These are phyloP conservation scores for Eremophila alpestris DNA, from an alignment of 2,797 vertebrate genomes.

Conservation along the genomic window DNA sequence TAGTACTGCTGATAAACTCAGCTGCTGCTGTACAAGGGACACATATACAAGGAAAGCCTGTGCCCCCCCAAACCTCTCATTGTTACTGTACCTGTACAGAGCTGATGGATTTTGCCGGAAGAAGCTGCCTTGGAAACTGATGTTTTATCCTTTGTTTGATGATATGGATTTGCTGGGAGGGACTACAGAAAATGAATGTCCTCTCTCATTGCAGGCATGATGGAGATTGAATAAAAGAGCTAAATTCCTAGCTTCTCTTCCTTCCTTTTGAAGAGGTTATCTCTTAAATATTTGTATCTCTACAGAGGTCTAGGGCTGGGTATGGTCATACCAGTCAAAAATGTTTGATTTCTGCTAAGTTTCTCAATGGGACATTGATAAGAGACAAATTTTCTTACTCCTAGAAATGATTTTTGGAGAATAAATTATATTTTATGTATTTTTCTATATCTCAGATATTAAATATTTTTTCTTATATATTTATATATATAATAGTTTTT, in stretches of 20 bases:
- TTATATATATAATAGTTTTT: background rate
- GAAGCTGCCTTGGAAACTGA: background rate
- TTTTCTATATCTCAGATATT: background rate
- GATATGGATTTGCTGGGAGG: background rate
- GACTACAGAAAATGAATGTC: background rate
- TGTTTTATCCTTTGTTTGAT: background rate
- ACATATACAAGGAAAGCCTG: background rate
- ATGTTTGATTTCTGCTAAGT: background rate
- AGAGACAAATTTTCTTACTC: background rate
- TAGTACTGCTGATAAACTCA: background rate
- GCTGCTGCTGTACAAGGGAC: background rate
- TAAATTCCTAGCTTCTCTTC: background rate
- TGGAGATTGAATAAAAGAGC: background rate
- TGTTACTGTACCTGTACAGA: background rate
- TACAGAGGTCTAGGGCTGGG: background rate
- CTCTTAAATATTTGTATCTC: background rate
- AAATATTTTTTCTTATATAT: background rate
- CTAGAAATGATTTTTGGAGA: background rate
- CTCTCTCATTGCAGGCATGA: background rate
- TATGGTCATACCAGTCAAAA: background rate
- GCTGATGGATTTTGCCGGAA: background rate
- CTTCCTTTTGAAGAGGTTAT: background rate
- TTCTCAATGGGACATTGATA: background rate
- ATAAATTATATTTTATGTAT: background rate
- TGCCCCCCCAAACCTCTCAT: background rate